Evolutionary conservation across 35 echinoderm and acorn worm species (phyloP).

Genomic region (Heliocidaris erythrogramma): DNA sequence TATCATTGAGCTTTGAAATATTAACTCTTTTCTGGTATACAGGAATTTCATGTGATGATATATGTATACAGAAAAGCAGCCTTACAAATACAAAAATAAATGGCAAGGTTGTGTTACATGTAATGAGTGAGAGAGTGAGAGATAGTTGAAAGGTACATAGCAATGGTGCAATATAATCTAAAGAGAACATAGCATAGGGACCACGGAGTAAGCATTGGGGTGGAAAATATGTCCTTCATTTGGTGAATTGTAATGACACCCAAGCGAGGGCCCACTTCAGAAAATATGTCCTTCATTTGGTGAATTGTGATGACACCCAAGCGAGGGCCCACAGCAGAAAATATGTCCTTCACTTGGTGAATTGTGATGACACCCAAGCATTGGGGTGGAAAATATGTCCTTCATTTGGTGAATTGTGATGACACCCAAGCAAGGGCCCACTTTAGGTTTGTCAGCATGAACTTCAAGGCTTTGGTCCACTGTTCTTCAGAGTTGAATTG

Average conservation of each 20-base stretch:
- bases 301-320: conserved; percentile 94
- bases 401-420: conserved; percentile 90
- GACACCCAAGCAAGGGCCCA: conserved; percentile 96
- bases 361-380: conserved; percentile 74
- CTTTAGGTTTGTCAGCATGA: conserved; percentile 98
- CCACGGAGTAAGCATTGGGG: no score
- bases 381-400: background rate
- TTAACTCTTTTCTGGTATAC: no score
- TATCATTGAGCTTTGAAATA: no score
- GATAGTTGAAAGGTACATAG: no score
- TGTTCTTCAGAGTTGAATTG: conserved; percentile 99
- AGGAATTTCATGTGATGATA: no score
- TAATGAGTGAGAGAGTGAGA: no score
- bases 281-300: conserved; percentile 63
- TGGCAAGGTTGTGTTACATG: no score
- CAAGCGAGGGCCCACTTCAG: conserved; percentile 95
- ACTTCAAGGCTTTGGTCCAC: conserved; percentile 97
- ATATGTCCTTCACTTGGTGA: conserved; percentile 74
- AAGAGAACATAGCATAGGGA: no score
- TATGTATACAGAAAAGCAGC: no score
- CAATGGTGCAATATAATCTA: no score
- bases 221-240: conserved; percentile 52
- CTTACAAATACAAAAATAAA: no score
- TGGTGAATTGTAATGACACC: conserved; percentile 93
- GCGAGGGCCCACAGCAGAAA: conserved; percentile 86